Percentiles rank a stretch among this genome's conserved stretches.
Conservation (phyloP, 2,113 vertebrate species). For the Platichthys flesus region DNA sequence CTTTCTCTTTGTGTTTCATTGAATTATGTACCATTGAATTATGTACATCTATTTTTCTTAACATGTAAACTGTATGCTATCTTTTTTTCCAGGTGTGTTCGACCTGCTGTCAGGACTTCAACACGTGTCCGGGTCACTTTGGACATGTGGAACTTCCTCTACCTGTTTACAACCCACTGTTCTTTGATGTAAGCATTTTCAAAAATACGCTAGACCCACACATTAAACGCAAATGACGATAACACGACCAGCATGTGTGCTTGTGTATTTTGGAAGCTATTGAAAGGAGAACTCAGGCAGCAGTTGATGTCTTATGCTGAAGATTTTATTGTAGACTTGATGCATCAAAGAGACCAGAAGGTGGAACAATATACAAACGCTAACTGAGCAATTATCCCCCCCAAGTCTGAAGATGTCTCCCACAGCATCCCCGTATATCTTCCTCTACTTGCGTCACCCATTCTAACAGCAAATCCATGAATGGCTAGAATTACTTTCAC, state of each 20-base stretch:
- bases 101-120: slow-evolving; percentile 93
- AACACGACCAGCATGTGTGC: neutral
- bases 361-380: no score
- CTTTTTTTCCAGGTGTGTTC: slow-evolving; percentile 82
- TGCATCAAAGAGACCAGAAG: no score
- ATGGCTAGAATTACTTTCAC: no score
- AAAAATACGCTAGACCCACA: neutral
- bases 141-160: slow-evolving; percentile 93
- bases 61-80: neutral
- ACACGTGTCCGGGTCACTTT: slow-evolving; percentile 91
- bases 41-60: neutral
- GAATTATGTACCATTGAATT: no score
- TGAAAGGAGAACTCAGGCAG: no score
- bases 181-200: slow-evolving; percentile 89
- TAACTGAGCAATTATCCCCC: no score
- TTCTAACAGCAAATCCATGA: no score
- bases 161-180: slow-evolving; percentile 92
- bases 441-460: no score
- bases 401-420: no score
- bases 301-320: no score
- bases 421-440: no score
- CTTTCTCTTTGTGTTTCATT: neutral
- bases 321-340: no score
- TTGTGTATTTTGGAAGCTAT: neutral
- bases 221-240: neutral